Conservation (phyloP, 2,888 invertebrate genomes). For the Coelinius sp. region DNA sequence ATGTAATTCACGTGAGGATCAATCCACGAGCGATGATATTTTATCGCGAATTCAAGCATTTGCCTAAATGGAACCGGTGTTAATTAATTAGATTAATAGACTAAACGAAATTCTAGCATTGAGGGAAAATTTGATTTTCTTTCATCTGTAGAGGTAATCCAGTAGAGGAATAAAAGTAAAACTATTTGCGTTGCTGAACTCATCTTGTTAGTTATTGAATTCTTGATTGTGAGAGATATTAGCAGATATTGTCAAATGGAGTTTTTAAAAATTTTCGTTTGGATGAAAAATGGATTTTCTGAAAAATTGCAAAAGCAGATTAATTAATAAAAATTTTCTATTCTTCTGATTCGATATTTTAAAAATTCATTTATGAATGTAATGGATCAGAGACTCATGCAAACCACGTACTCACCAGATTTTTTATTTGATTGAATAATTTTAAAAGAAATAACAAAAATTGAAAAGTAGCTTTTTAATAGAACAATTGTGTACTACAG, state of each 20-base stretch:
- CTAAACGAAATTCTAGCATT: not conserved
- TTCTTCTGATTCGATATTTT: no score
- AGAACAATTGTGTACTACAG: not conserved
- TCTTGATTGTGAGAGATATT: no score
- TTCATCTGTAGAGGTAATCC: not conserved
- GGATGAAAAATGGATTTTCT: no score
- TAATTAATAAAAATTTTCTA: no score
- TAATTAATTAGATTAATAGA: not conserved
- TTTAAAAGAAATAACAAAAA: not conserved
- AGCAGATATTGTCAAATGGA: no score
- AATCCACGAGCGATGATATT: conserved; percentile 56
- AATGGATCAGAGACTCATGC: no score
- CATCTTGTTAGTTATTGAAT: not conserved
- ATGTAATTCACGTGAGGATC: conserved; percentile 50
- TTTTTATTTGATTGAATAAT: not conserved
- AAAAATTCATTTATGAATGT: no score
- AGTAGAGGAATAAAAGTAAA: not conserved
- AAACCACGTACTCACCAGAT: not conserved
- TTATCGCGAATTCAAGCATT: conserved; percentile 62
- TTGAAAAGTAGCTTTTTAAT: not conserved
- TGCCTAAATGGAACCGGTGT: conserved; percentile 52
- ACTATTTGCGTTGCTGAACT: not conserved
- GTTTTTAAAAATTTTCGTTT: no score
- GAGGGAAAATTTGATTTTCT: not conserved
- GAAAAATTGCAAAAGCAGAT: no score